Percentiles rank a stretch among this genome's conserved stretches.
These are phyloP conservation scores for Autographa gamma DNA, from an alignment of 2,888 invertebrate species.

Conservation along the genomic window DNA sequence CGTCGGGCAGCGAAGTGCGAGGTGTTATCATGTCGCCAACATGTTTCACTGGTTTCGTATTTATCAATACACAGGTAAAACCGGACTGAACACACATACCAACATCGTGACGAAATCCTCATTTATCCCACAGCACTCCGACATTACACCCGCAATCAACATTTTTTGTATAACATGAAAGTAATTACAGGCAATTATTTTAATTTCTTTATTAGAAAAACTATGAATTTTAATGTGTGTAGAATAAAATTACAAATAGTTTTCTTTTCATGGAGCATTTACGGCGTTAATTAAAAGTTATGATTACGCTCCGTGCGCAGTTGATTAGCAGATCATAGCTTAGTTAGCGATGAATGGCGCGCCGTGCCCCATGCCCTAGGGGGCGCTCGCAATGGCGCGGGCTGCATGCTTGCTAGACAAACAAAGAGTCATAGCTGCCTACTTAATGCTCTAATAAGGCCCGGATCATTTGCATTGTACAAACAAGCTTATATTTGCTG, in stretches of 20 bases:
- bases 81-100: slow-evolving; percentile 36
- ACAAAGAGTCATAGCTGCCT: neutral
- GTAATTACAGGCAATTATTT: slow-evolving; percentile 16
- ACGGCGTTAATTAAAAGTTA: neutral
- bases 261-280: neutral
- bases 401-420: neutral
- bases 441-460: neutral
- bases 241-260: neutral
- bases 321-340: neutral
- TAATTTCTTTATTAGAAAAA: slow-evolving; percentile 5
- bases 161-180: slow-evolving; percentile 13
- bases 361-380: neutral
- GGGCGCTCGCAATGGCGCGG: neutral
- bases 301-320: neutral
- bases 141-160: slow-evolving; percentile 1
- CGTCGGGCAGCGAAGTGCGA: slow-evolving; percentile 19
- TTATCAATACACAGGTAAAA: slow-evolving; percentile 48
- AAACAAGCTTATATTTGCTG: neutral
- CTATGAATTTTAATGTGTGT: slow-evolving; percentile 8
- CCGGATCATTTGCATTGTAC: neutral
- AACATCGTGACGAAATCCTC: slow-evolving; percentile 44
- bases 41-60: slow-evolving; percentile 51
- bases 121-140: slow-evolving; percentile 16
- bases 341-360: neutral
- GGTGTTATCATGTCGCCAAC: slow-evolving; percentile 46